Evolutionary conservation across 1,140 invertebrate genomes (phyloP).

Genomic region (Pissodes strobi): DNA sequence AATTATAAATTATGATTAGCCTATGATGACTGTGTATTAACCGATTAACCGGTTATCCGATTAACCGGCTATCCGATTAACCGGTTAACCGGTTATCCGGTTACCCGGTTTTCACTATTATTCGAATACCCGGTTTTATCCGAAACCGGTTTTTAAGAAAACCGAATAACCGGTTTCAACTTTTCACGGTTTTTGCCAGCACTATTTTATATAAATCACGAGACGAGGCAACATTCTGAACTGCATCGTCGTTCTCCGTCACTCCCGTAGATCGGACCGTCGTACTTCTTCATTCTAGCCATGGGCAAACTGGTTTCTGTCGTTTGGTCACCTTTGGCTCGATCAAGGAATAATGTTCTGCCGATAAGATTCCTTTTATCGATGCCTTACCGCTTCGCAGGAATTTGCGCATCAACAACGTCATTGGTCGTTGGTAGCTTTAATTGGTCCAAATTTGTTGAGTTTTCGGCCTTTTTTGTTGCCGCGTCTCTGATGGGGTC

Average conservation of each 20-base stretch:
- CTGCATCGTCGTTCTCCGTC: not conserved
- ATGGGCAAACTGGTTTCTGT: slow-evolving; percentile 43
- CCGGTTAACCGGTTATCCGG: no score
- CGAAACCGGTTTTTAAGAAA: no score
- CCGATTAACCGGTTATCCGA: no score
- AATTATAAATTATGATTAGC: no score
- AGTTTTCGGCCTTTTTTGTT: slow-evolving; percentile 29
- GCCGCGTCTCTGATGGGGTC: no score
- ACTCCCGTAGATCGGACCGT: no score
- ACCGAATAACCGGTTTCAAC: no score
- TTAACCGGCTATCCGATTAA: no score
- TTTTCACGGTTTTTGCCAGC: no score
- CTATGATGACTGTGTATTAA: no score
- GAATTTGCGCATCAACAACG: slow-evolving; percentile 31
- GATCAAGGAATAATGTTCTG: slow-evolving; percentile 37
- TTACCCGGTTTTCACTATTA: no score
- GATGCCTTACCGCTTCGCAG: slow-evolving; percentile 40
- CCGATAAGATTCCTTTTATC: slow-evolving; percentile 40
- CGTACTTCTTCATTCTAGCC: slow-evolving; percentile 12
- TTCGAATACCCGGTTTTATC: no score
- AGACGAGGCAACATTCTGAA: slow-evolving; percentile 42
- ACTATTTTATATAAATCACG: slow-evolving; percentile 56
- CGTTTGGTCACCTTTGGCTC: slow-evolving; percentile 45
- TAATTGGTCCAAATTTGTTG: slow-evolving; percentile 42
- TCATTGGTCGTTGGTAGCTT: slow-evolving; percentile 3